Percentiles rank a stretch among this genome's conserved stretches.
Conservation (phyloP, 2,113 vertebrate genomes). For the rat (Rattus norvegicus) region GRCr8 NC_086023.1:156806501-156807000, state of each 20-base stretch:
- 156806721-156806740: background rate
- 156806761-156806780: background rate
- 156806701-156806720: background rate
- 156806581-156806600: background rate
- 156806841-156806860: conserved; percentile 99
- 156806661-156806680: background rate
- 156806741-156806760: background rate
- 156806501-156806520: background rate
- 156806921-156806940: conserved; percentile 99
- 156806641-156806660: fast-evolving
- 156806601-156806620: background rate
- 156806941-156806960: conserved; percentile 99
- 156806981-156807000: conserved; percentile 78
- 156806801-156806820: conserved; percentile 17
- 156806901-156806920: conserved; percentile 99
- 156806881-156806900: conserved; percentile 99
- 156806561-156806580: background rate
- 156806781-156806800: background rate
- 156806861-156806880: conserved; percentile 99
- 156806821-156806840: conserved; percentile 88
- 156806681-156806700: background rate
- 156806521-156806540: background rate
- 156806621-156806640: background rate
- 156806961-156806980: conserved; percentile 99
- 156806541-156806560: background rate